Conservation (phyloP, 2,888 invertebrate species). For the Sinodicranocentrus sp. region DNA sequence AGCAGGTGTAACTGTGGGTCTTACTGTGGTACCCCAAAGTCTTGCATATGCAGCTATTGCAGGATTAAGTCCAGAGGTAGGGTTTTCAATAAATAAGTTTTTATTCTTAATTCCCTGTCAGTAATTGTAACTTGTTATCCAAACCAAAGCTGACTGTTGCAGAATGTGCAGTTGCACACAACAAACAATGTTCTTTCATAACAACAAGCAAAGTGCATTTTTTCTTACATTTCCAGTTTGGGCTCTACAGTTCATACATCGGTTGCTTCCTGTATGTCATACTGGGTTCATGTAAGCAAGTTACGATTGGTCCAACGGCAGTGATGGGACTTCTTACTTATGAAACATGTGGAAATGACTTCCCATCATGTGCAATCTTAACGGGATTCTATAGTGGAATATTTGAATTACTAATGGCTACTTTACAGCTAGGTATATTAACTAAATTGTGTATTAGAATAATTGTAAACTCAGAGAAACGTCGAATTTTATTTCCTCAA, state of each 20-base stretch:
- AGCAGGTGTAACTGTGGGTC: slow-evolving; percentile 85
- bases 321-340: slow-evolving; percentile 78
- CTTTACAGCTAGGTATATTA: slow-evolving; percentile 73
- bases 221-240: slow-evolving; percentile 61
- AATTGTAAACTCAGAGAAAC: not conserved
- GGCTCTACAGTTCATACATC: slow-evolving; percentile 77
- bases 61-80: slow-evolving; percentile 86
- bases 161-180: too few relatives aligned
- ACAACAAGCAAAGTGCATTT: not conserved
- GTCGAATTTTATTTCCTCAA: too few relatives aligned
- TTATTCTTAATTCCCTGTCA: not conserved
- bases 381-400: slow-evolving; percentile 74
- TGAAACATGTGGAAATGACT: slow-evolving; percentile 73
- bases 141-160: too few relatives aligned
- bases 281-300: slow-evolving; percentile 80
- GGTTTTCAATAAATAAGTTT: slow-evolving; percentile 30
- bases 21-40: slow-evolving; percentile 94
- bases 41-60: slow-evolving; percentile 88
- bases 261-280: slow-evolving; percentile 80
- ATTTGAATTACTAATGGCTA: slow-evolving; percentile 73
- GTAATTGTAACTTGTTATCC: too few relatives aligned
- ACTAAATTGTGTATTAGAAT: not conserved
- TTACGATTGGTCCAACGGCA: slow-evolving; percentile 81
- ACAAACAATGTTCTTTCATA: not conserved
- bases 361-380: slow-evolving; percentile 72